Percentiles rank a stretch among this genome's conserved stretches.
These are phyloP conservation scores for Odontomyia ornata DNA, from an alignment of 2,888 invertebrate genomes.

Conservation along the genomic window DNA sequence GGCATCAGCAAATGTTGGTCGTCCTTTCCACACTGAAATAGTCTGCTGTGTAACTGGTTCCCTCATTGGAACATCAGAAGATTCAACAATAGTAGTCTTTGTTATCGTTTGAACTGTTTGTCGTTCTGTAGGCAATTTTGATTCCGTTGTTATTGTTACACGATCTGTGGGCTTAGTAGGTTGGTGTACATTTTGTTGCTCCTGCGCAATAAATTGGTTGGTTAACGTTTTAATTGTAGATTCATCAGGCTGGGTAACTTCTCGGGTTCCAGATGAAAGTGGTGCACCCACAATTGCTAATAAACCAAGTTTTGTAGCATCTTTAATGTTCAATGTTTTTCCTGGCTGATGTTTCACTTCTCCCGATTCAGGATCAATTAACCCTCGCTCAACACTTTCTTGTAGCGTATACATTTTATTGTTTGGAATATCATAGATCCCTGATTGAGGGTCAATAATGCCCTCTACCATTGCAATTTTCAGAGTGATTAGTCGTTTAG, in stretches of 20 bases:
- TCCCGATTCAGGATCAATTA: slow-evolving; percentile 78
- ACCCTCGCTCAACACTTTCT: slow-evolving; percentile 76
- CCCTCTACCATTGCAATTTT: slow-evolving; percentile 77
- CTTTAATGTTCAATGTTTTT: slow-evolving; percentile 67
- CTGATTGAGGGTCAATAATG: slow-evolving; percentile 76
- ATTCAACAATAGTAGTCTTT: not conserved
- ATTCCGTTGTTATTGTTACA: not conserved
- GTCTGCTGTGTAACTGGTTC: too few relatives aligned
- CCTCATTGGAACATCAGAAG: too few relatives aligned
- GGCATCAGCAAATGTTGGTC: slow-evolving; percentile 74
- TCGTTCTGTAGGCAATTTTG: not conserved
- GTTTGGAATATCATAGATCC: slow-evolving; percentile 77
- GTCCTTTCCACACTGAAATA: slow-evolving; percentile 53
- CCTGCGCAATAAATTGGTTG: slow-evolving; percentile 55
- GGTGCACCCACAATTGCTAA: slow-evolving; percentile 89
- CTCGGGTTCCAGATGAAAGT: slow-evolving; percentile 85
- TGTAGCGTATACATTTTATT: slow-evolving; percentile 76
- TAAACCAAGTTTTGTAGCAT: slow-evolving; percentile 86
- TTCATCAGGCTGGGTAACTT: slow-evolving; percentile 80
- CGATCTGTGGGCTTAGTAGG: not conserved
- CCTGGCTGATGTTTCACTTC: slow-evolving; percentile 74
- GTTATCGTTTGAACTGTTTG: not conserved
- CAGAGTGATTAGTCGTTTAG: slow-evolving; percentile 73
- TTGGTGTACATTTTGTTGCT: not conserved
- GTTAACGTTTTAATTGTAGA: slow-evolving; percentile 74